Evolutionary conservation across 2,888 invertebrate genomes (phyloP).

Genomic region (Sepioteuthis lessoniana): DNA sequence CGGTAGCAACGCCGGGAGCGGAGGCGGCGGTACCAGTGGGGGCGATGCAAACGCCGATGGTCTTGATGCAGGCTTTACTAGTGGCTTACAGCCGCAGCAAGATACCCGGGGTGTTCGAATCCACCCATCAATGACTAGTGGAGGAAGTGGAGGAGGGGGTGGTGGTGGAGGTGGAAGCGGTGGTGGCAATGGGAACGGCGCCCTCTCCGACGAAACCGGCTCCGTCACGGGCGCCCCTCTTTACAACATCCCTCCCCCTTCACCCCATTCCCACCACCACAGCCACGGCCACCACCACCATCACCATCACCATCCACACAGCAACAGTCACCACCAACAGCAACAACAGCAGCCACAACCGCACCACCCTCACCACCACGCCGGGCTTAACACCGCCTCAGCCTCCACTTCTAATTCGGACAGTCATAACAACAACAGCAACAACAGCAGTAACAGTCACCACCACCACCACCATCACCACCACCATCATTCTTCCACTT

Average conservation of each 20-base stretch:
- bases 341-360: not conserved
- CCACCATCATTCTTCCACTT: not conserved
- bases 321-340: not conserved
- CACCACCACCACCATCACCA: slow-evolving; percentile 33
- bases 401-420: slow-evolving; percentile 11
- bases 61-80: not conserved
- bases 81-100: not conserved
- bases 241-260: slow-evolving; percentile 20
- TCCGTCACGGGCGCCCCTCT: not conserved
- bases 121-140: slow-evolving; percentile 4
- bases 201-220: not conserved
- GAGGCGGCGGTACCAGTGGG: not conserved
- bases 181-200: not conserved
- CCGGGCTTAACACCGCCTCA: not conserved
- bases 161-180: not conserved
- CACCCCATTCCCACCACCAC: slow-evolving; percentile 20
- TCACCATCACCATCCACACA: not conserved
- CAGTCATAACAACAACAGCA: slow-evolving; percentile 33
- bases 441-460: slow-evolving; percentile 24
- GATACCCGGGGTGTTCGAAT: not conserved
- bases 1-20: not conserved
- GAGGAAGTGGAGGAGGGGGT: not conserved
- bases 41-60: not conserved
- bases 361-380: not conserved
- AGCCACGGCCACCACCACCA: not conserved